These are phyloP conservation scores for Chloroceryle amazona DNA, from an alignment of 2,797 vertebrate genomes.

Conservation along the genomic window DNA sequence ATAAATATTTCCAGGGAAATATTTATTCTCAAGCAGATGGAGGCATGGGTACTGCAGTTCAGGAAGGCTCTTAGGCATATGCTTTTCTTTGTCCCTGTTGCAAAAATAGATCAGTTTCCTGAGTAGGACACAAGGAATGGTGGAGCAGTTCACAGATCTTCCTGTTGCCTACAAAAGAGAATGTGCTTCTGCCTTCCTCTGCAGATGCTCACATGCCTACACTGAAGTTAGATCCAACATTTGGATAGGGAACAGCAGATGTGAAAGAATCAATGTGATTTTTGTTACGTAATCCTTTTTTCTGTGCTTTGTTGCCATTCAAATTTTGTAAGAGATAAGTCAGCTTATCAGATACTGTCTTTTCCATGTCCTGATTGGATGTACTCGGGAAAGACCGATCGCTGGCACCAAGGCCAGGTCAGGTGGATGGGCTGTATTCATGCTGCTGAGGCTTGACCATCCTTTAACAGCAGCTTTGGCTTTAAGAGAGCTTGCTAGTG, in stretches of 20 bases:
- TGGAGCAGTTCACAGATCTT: neutral
- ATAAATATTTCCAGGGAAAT: too few relatives aligned
- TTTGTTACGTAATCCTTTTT: neutral
- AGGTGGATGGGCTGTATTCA: neutral
- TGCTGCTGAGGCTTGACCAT: neutral
- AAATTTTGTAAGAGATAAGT: neutral
- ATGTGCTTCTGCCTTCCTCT: neutral
- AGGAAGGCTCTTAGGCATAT: neutral
- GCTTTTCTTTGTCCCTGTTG: neutral
- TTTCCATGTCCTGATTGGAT: neutral
- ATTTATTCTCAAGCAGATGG: neutral
- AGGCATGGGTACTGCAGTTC: neutral
- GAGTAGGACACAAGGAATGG: neutral
- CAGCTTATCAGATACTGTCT: neutral
- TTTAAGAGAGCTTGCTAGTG: neutral
- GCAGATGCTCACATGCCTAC: neutral
- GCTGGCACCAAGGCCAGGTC: neutral
- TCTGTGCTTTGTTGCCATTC: neutral
- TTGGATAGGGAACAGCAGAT: neutral
- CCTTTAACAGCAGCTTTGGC: neutral
- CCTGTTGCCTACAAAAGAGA: neutral
- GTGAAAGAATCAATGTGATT: neutral
- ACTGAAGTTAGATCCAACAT: neutral
- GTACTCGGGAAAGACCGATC: neutral
- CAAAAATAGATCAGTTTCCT: neutral